Base-by-base conservation (phyloP, 92 coral and sea anemone species). In the Muricea muricata region DNA sequence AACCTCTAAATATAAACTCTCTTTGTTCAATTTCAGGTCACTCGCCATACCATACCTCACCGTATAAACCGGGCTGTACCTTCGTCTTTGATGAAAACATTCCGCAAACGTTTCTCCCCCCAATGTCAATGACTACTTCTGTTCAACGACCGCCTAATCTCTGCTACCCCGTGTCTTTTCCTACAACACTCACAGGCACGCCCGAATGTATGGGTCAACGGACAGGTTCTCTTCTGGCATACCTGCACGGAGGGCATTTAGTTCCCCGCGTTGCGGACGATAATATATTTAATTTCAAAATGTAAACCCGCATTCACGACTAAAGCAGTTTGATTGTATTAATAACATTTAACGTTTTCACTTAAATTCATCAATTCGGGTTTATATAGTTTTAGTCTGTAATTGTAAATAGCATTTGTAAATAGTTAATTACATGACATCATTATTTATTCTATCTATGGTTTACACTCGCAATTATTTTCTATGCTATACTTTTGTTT, bases 1-100 rank as follows among this genome's bases (percentile, higher is more conserved):
- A n/a, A n/a, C n/a, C n/a, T n/a, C n/a, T n/a, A n/a, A n/a, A n/a
- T n/a, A n/a, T n/a, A n/a, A n/a, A n/a, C n/a, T n/a, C n/a, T n/a
- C n/a, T n/a, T n/a, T n/a, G n/a, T n/a, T n/a, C n/a, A 63, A 18
- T 76, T 21, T 30, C 50, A 76, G 81, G 66, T 32, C 81, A 50
- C 32, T 52, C 81, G 15, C 81, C 81, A 30, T 76, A 76, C 66
- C 42, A 52, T 23, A 30, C 81, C 0, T 76, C 81, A 11, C 81
- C 81, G 37, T 76, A 48, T 68, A 76, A 76, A 25, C 81, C 81
- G 29, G 81, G 81, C 4, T 76, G 81, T 37, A 37, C 65, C 47
- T 76, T 76, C 34, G 81, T 76, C 68, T 76, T 76, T 35, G 81
- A 76, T 76, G 81, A 76, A 15, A 76, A 55, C 47, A 76, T 76